Base-by-base conservation (phyloP, 2,888 invertebrate species). In the Scotopteryx bipunctaria region DNA sequence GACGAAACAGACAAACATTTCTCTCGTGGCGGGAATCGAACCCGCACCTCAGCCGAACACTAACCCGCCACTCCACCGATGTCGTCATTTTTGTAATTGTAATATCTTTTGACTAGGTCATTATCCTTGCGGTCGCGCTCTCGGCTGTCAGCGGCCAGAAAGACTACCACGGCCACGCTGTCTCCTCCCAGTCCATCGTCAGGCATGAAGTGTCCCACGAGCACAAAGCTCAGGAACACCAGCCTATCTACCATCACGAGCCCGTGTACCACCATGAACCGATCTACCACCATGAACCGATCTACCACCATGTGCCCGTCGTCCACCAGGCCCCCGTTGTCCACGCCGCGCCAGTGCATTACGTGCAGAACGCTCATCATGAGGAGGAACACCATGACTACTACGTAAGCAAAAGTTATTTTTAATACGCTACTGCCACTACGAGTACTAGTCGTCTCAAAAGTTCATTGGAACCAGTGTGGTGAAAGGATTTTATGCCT, bases 331-430 rank as follows among this genome's bases (percentile, higher is more conserved):
- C 44, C 0, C 50, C 66, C 1, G 57, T 59, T 2, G 56, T 66
- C 23, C 63, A 61, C 31, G 55, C 17, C 23, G 43, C 55, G 0
- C 50, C 60, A 3, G 57, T 43, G 3, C 56, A 64, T 21, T 51
- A 64, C 15, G 55, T 53, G 27, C 56, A 59, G n/a, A 35, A 71
- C n/a, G 43, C 47, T 33, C 55, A 55, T 13, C 65, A 78, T n/a
- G 62, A 69, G 4, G 67, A 66, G 37, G 67, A 71, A 19, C 75
- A 81, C 44, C 70, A 76, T 11, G 78, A 82, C 29, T 73, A 82
- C 43, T 67, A 81, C 43, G 82, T 81, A 67, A 72, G 78, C 68
- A 25, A 2, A 47, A n/a, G n/a, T n/a, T n/a, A n/a, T n/a, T n/a
- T n/a, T n/a, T n/a, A n/a, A n/a, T n/a, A n/a, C n/a, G n/a, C n/a